Evolutionary conservation across 2,113 vertebrate species (phyloP), one percentile per base, ranked within the genome.

Genomic region (Tychaedon coryphoeus): DNA sequence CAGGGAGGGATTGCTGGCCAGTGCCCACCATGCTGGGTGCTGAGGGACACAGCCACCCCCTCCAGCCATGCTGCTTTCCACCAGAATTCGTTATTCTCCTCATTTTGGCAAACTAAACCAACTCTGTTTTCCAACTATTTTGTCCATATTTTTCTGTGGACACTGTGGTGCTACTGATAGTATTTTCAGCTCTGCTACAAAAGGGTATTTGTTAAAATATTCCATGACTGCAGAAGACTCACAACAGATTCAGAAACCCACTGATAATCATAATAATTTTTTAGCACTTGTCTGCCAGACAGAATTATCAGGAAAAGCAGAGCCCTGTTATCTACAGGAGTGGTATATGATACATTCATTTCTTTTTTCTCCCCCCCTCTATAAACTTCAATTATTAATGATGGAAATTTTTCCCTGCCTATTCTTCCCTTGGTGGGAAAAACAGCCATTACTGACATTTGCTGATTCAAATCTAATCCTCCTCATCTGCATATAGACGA

Each of bases 341-440:
- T 0, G 0, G 38, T 81, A 51, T 71, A 88, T 57, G 93, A 94
- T 91, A 93, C 15, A 0, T 64, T 82, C 70, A 29, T 77, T 71
- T 53, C 13, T 58, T n/a, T 10, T 31, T 40, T 31, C 2, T 7
- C 5, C 19, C 9, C 6, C 26, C 42, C 51, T 12, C 65, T 16
- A 78, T 62, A 95, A 93, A 93, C 89, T 95, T 97, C 77, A 96
- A 88, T 96, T 97, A 95, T 97, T 97, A 96, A 97, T 95, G 90
- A 93, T 38, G 82, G 90, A 96, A 92, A 76, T 74, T 90, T 94
- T 86, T 53, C 79, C 88, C 62, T 88, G 43, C 64, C 85, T 76
- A 36, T 82, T 87, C 92, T 93, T 88, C 85, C 81, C 94, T 93
- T 62, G 66, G 85, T 85, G 72, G 72, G 82, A 65, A 95, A 95